A percentile compares a stretch with the other conserved stretches of the same genome.
Conservation (phyloP, 2,113 vertebrate genomes). For the Pseudonaja textilis region DNA sequence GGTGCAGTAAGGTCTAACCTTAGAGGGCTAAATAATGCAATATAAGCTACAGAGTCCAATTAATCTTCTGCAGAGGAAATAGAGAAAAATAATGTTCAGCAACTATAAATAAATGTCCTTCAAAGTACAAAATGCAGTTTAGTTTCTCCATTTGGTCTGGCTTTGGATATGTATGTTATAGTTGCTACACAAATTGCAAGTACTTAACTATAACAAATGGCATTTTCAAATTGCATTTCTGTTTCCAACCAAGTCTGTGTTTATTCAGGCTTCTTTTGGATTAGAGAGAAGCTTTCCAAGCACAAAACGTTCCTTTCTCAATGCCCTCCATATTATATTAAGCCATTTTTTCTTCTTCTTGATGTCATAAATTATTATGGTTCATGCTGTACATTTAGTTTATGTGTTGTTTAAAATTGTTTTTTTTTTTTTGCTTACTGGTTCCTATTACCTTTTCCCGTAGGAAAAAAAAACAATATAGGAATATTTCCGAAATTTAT, state of each 20-base stretch:
- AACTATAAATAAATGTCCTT: background rate
- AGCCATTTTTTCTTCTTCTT: background rate
- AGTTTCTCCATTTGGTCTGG: background rate
- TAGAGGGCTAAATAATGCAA: background rate
- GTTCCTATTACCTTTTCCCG: background rate
- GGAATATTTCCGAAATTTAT: background rate
- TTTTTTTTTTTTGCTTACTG: background rate
- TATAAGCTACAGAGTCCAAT: too few species aligned
- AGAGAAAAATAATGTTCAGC: background rate
- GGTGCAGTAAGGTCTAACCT: background rate
- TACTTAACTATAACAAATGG: conserved; percentile 5
- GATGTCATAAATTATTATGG: background rate
- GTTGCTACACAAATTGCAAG: background rate
- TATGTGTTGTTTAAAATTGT: background rate
- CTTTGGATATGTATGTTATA: background rate
- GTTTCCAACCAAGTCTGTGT: background rate
- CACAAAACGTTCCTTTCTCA: conserved; percentile 6
- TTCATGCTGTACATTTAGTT: background rate
- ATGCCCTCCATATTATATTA: background rate
- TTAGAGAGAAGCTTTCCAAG: conserved; percentile 7
- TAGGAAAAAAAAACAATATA: background rate
- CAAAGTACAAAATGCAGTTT: background rate
- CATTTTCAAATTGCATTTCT: conserved; percentile 1
- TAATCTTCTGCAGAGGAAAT: background rate
- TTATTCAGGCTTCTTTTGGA: background rate